Base-by-base conservation (phyloP, 2,113 vertebrate genomes). In the Scortum barcoo region DNA sequence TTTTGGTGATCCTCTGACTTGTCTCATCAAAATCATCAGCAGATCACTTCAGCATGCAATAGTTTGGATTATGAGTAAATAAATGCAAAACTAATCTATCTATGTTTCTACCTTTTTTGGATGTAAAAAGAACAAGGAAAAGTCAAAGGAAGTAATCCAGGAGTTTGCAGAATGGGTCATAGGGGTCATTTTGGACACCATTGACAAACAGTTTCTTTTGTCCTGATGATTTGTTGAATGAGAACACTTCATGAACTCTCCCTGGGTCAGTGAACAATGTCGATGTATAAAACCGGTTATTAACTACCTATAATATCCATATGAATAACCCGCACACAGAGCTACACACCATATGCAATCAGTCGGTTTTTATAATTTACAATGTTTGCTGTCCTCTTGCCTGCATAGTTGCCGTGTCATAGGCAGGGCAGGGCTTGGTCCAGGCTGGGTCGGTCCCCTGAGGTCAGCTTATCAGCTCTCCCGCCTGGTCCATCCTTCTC, bases 381-480 rank as follows among this genome's bases (percentile, higher is more conserved):
- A 33, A n/a, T n/a, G n/a, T n/a, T n/a, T n/a, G n/a, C 40, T 63
- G 12, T 46, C 50, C 58, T 79, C 66, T 85, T 80, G 67, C 77
- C 53, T 66, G n/a, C 68, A 42, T 14, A 66, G 69, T 24, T 81
- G 53, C 33, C 3, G 20, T 73, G 67, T 19, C 38, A 33, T 44
- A 42, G 40, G 50, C 38, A 33, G 69, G 28, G 61, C 20, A 28
- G 57, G 50, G 44, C 36, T 50, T 16, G 75, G 51, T 51, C 74
- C 11, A 2, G 38, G 9, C 56, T 26, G 68, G 30, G 56, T 67
- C 9, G 16, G 6, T 76, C 78, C 83, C 86, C 24, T 42, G 80
- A 66, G 84, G 26, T 84, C 50, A 4, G 40, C 87, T 93, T 89
- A 92, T 91, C 91, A 74, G 84, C 69, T 22, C 72, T 80, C 42